Evolutionary conservation across 1,140 invertebrate species (phyloP), one percentile per base, ranked within the genome.

Genomic region (Drosophila micromelanica): DNA sequence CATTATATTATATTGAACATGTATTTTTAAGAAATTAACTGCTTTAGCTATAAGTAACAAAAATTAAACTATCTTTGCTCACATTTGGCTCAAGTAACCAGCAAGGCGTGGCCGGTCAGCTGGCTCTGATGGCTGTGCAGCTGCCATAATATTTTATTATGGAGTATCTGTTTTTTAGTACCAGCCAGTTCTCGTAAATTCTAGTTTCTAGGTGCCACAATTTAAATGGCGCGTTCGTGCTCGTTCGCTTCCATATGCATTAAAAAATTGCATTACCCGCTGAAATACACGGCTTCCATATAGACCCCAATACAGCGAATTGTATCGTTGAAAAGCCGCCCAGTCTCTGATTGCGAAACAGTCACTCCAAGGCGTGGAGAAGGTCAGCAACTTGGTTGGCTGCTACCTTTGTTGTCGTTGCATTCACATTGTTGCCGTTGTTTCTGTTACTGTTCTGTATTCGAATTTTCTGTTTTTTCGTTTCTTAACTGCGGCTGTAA

Each of bases 321-420:
- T 73, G 70, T 68, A 38, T 23, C 40, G 64, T 30, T 63, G 45
- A 62, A 37, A 74, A 63, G 57, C 67, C 67, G 72, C 65, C 67
- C 59, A 74, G 65, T 69, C 42, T n/a, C 17, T 74, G 55, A 62
- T 84, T 84, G 81, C 79, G 69, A 80, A 79, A 80, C 77, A 63
- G 79, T 69, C 72, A 69, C 72, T 57, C 51, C 81, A 69, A 43
- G 20, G 45, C 54, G 38, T 74, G 54, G 78, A 78, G 81, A 86
- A 85, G 81, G 81, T 86, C 82, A 86, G 46, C 81, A 42, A 75
- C 74, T 87, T 46, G 61, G 35, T 65, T 61, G 30, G 30, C 17
- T 54, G 55, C 46, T 74, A 27, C 64, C 52, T 63, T 74, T 74
- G 72, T 63, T 74, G 52, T 56, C 57, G 65, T 42, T 69, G 37